phyloP scores from a whole-genome alignment of 2,888 invertebrate species.

The Serrognathus titanus region DNA sequence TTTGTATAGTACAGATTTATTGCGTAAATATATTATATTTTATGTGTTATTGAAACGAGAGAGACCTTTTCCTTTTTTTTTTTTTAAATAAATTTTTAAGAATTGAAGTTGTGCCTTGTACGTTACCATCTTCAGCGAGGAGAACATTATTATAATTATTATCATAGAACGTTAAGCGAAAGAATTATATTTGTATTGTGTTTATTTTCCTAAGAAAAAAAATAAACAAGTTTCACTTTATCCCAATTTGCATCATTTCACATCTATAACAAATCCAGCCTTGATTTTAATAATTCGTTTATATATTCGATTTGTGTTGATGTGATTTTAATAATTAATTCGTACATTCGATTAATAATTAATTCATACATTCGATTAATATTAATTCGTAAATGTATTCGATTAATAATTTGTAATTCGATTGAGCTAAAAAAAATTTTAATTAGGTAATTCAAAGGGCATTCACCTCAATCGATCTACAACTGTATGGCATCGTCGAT shows the following conservation, averaged over 20 bases:
- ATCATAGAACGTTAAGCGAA: conserved; percentile 4
- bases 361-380: too few species aligned
- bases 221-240: conserved; percentile 7
- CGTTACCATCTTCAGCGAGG: conserved; percentile 7
- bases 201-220: conserved; percentile 17
- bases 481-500: too few species aligned
- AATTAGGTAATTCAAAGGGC: too few species aligned
- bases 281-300: too few species aligned
- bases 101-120: conserved; percentile 13
- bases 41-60: not conserved
- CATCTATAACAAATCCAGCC: not conserved
- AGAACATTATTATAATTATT: not conserved
- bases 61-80: not conserved
- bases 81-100: not conserved
- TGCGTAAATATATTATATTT: not conserved
- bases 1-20: not conserved
- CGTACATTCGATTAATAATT: too few species aligned
- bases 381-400: too few species aligned
- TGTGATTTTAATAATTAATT: too few species aligned
- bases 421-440: too few species aligned
- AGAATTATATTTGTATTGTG: conserved; percentile 17
- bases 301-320: too few species aligned
- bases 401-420: too few species aligned
- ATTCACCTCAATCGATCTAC: too few species aligned
- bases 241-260: not conserved